Evolutionary conservation across 2,113 vertebrate species (phyloP).

Genomic region (Cyanoderma ruficeps): DNA sequence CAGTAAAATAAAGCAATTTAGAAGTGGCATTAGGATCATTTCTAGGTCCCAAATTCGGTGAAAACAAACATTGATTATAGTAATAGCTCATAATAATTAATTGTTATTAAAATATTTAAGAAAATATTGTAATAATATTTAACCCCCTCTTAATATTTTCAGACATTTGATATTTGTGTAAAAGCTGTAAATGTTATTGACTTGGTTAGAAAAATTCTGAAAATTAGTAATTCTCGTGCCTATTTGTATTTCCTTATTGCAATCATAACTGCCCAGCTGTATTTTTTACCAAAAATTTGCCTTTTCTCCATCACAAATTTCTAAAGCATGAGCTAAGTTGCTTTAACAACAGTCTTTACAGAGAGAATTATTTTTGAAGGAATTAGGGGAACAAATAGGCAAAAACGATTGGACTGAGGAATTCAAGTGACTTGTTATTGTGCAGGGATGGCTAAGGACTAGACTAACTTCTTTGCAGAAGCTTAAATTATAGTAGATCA

Average conservation of each 20-base stretch:
- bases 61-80: neutral
- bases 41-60: neutral
- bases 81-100: neutral
- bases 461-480: neutral
- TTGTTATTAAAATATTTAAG: neutral
- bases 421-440: neutral
- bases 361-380: neutral
- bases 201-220: neutral
- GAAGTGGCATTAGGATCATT: neutral
- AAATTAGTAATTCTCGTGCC: neutral
- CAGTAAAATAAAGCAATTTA: neutral
- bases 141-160: neutral
- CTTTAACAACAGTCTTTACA: neutral
- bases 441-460: neutral
- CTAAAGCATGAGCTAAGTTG: neutral
- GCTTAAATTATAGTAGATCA: neutral
- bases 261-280: neutral
- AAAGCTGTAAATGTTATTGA: neutral
- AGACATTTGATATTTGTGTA: neutral
- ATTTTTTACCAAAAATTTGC: neutral
- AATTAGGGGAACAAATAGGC: neutral
- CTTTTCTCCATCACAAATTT: neutral
- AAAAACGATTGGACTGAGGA: neutral
- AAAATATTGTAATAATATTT: neutral
- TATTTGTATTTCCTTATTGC: neutral